Evolutionary conservation across 2,888 invertebrate species (phyloP), one percentile per base, ranked within the genome.

Genomic region (Erynnis tages): DNA sequence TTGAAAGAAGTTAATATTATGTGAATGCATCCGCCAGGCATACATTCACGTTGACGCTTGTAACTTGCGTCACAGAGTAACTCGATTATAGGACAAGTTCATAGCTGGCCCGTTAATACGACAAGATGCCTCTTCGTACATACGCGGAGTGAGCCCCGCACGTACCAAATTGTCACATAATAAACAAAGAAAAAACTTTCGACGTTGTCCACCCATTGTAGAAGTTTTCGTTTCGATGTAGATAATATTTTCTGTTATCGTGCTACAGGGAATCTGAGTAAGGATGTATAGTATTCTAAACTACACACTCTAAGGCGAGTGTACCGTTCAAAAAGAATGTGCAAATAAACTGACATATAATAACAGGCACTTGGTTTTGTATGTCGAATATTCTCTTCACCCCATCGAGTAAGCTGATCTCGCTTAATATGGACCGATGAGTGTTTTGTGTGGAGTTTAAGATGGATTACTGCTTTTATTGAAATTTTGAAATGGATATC

Each of bases 61-160:
- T 21, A 30, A 37, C 47, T 19, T 14, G 19, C 5, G 14, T 3
- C 19, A 11, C n/a, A 19, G 29, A 17, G 11, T 47, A 38, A 47
- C 35, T 47, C 47, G 38, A 47, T 47, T 47, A 47, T 14, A 30
- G 21, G 29, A 19, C 38, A 38, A 38, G 27, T 47, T 47, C 46
- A 46, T 38, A 38, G 37, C 47, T n/a, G n/a, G 19, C 13, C 16
- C 25, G 29, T 45, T 45, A 45, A 47, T 37, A 47, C 38, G 47
- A 29, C 47, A 47, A 47, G 37, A 47, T 46, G 35, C 13, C 37
- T 10, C 14, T 16, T 29, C 47, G 38, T 37, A 37, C 11, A 38
- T 29, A 38, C 19, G 11, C 19, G 19, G 17, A 16, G 41, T 29
- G 29, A 25, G 38, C 34, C 8, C 8, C 8, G 8, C 34, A 35